Percentiles rank a stretch among this genome's conserved stretches.
phyloP scores from a whole-genome alignment of 2,113 vertebrate genomes.

The Thryonomys swinderianus region DNA sequence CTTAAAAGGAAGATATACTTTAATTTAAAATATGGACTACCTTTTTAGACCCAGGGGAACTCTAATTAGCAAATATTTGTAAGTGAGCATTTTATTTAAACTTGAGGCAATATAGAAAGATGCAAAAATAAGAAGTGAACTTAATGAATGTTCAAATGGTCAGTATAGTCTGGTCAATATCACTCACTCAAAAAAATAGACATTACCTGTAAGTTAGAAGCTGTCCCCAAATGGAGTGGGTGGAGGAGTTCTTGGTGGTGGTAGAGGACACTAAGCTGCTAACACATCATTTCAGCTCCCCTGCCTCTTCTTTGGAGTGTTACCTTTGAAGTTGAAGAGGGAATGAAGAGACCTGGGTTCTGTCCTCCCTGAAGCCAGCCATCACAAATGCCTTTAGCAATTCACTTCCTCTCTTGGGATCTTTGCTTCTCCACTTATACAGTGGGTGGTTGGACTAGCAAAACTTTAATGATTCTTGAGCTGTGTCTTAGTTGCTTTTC shows the following conservation, averaged over 20 bases:
- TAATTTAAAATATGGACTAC: neutral
- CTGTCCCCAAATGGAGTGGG: neutral
- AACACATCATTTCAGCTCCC: neutral
- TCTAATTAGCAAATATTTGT: neutral
- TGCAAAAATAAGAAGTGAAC: neutral
- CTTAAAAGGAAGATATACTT: slow-evolving; percentile 4
- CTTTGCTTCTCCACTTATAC: neutral
- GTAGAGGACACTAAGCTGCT: neutral
- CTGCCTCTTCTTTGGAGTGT: neutral
- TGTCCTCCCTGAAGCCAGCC: neutral
- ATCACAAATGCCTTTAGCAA: neutral
- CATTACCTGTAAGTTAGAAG: neutral
- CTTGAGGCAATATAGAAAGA: slow-evolving; percentile 34
- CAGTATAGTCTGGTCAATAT: neutral
- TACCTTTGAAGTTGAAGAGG: neutral
- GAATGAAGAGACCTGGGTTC: neutral
- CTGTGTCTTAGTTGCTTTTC: neutral
- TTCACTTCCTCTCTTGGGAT: neutral
- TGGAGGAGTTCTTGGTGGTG: neutral
- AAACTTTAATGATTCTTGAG: neutral
- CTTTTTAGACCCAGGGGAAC: neutral
- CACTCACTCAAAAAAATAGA: neutral
- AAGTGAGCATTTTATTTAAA: slow-evolving; percentile 20
- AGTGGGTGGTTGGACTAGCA: neutral
- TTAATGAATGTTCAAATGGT: neutral